Percentiles rank a stretch among this genome's conserved stretches.
Evolutionary conservation across 1,140 invertebrate genomes (phyloP).

Genomic region (Lordiphosa collinella): DNA sequence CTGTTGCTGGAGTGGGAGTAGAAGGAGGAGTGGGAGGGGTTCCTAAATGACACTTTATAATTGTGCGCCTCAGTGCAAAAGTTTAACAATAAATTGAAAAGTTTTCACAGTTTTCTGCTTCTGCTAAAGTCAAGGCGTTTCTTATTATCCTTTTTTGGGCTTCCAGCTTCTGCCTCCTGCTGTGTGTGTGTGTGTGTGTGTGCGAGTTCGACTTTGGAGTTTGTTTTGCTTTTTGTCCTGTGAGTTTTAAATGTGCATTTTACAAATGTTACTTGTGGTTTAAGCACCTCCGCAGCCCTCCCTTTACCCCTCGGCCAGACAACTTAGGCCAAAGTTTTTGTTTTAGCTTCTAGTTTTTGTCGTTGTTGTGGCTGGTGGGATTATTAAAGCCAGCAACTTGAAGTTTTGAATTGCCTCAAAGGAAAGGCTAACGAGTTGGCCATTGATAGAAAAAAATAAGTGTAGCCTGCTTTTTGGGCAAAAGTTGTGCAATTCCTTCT

Average conservation of each 20-base stretch:
- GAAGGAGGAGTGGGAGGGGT: slow-evolving; percentile 3
- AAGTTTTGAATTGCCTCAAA: slow-evolving; percentile 46
- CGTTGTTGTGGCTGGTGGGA: slow-evolving; percentile 44
- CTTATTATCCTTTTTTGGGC: slow-evolving; percentile 72
- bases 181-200: slow-evolving; percentile 16
- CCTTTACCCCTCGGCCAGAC: slow-evolving; percentile 8
- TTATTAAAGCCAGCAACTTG: slow-evolving; percentile 67
- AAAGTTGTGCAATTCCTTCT: slow-evolving; percentile 29
- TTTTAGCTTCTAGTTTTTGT: slow-evolving; percentile 59
- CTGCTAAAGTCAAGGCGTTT: slow-evolving; percentile 61
- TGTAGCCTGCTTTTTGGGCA: slow-evolving; percentile 28
- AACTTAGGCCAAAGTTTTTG: slow-evolving; percentile 61
- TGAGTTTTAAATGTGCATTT: slow-evolving; percentile 76
- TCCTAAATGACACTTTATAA: slow-evolving; percentile 78
- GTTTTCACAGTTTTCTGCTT: slow-evolving; percentile 60
- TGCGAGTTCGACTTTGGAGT: slow-evolving; percentile 22
- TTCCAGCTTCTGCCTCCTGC: slow-evolving; percentile 34
- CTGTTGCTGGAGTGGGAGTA: no score
- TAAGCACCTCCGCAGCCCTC: slow-evolving; percentile 33
- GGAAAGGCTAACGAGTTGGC: slow-evolving; percentile 58
- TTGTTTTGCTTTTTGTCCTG: slow-evolving; percentile 41
- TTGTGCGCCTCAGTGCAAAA: slow-evolving; percentile 75
- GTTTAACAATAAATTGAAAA: slow-evolving; percentile 79
- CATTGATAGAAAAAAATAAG: slow-evolving; percentile 22
- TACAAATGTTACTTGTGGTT: slow-evolving; percentile 77